Conservation (phyloP, 2,113 vertebrate genomes). For the Zosterops lateralis region DNA sequence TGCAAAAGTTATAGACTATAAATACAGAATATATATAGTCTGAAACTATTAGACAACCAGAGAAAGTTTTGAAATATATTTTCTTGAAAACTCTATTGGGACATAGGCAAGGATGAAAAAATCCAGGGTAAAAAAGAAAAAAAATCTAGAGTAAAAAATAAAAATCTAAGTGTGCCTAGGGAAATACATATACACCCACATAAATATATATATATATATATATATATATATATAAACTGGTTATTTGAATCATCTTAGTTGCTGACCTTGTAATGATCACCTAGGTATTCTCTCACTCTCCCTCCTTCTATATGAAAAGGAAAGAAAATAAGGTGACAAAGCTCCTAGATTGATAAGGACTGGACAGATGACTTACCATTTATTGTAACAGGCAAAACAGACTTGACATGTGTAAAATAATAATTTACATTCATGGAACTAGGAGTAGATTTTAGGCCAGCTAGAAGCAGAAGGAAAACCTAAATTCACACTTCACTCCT, state of each 20-base stretch:
- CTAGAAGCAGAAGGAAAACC: neutral
- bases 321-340: neutral
- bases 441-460: neutral
- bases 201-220: neutral
- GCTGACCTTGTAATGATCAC: neutral
- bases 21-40: neutral
- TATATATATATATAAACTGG: neutral
- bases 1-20: neutral
- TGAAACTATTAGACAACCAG: neutral
- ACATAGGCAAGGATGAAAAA: neutral
- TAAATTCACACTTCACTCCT: neutral
- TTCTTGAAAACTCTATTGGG: neutral
- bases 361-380: neutral
- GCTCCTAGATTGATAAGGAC: neutral
- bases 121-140: neutral
- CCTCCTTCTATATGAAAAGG: neutral
- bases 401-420: neutral
- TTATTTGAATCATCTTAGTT: neutral
- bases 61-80: neutral
- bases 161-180: neutral
- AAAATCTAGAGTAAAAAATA: neutral
- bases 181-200: neutral
- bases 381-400: neutral
- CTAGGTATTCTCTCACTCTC: neutral
- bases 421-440: neutral